Evolutionary conservation across 1,140 invertebrate genomes (phyloP).

Genomic region (Drosophila baimaii): DNA sequence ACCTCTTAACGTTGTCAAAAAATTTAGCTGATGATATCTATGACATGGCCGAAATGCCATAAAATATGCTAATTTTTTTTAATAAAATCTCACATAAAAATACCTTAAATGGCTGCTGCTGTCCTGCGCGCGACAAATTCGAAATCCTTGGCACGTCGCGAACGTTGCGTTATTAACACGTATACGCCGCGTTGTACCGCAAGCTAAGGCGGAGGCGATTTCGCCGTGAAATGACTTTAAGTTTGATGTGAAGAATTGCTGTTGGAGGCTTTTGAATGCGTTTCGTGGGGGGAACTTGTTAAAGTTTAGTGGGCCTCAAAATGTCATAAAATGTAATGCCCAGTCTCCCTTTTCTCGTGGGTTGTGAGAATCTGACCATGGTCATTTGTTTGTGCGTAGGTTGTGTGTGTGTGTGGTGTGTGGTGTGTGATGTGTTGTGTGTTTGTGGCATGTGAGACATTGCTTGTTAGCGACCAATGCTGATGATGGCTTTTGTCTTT

Average conservation of each 20-base stretch:
- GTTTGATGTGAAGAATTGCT: constrained; percentile 63
- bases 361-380: constrained; percentile 49
- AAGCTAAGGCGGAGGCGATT: constrained; percentile 22
- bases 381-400: constrained; percentile 57
- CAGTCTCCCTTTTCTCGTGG: background rate
- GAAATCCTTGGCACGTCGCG: constrained; percentile 65
- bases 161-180: constrained; percentile 75
- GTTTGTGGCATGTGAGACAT: constrained; percentile 14
- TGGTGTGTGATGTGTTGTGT: constrained; percentile 2
- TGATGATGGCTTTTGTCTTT: constrained; percentile 78
- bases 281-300: constrained; percentile 63
- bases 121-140: constrained; percentile 40
- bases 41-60: constrained; percentile 41
- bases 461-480: constrained; percentile 63
- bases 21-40: constrained; percentile 38
- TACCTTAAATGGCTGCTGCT: constrained; percentile 61
- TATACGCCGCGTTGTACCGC: constrained; percentile 41
- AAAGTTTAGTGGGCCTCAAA: constrained; percentile 73
- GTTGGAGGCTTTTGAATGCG: constrained; percentile 55
- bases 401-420: constrained; percentile 18
- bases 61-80: constrained; percentile 75
- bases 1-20: constrained; percentile 15
- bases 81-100: constrained; percentile 72
- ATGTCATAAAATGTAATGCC: constrained; percentile 78
- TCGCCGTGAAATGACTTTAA: constrained; percentile 60